Conservation (phyloP, 2,888 invertebrate genomes). For the Nomada fucata region DNA sequence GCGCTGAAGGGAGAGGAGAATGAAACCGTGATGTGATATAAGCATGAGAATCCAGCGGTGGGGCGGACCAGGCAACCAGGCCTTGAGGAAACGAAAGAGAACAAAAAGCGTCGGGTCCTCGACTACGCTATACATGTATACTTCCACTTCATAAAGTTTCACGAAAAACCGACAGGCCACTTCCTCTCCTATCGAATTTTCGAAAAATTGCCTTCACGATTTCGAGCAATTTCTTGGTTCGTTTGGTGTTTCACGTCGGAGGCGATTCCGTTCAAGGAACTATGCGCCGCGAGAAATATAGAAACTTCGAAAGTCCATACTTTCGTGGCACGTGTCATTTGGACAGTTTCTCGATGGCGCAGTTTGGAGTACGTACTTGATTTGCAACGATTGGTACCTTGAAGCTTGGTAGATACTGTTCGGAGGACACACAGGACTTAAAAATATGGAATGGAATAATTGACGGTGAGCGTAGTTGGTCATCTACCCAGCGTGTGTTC, state of each 20-base stretch:
- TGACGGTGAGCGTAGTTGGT: background rate
- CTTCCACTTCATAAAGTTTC: slow-evolving; percentile 47
- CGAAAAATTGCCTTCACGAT: background rate
- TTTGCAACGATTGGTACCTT: background rate
- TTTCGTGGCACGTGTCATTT: background rate
- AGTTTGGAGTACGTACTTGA: background rate
- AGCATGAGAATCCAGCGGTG: slow-evolving; percentile 63
- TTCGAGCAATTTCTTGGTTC: background rate
- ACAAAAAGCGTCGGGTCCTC: slow-evolving; percentile 57
- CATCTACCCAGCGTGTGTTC: background rate
- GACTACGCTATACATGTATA: slow-evolving; percentile 45
- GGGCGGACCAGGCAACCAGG: slow-evolving; percentile 62
- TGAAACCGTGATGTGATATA: slow-evolving; percentile 70
- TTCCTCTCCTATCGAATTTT: background rate
- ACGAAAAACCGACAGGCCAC: slow-evolving; percentile 25
- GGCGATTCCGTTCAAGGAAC: background rate
- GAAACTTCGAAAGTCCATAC: background rate
- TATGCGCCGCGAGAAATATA: background rate
- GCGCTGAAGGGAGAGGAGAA: slow-evolving; percentile 49
- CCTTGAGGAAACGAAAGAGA: slow-evolving; percentile 69
- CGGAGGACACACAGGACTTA: background rate
- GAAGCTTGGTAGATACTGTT: background rate
- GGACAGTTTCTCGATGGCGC: background rate
- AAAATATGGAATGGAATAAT: background rate
- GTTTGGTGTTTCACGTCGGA: background rate